phyloP scores from a whole-genome alignment of 2,113 vertebrate genomes.

The Hyla sarda region DNA sequence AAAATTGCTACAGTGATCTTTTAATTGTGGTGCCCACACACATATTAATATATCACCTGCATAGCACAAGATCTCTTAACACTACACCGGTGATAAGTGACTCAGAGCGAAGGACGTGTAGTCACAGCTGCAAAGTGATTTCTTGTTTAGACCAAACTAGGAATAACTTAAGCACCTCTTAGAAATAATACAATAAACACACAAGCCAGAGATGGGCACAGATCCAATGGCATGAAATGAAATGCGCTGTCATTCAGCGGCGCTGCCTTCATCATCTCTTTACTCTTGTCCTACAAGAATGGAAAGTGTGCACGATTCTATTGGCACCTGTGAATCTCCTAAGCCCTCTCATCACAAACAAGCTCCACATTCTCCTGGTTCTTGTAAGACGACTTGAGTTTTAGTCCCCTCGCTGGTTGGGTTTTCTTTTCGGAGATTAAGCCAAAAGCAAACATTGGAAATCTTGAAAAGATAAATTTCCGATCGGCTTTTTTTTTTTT shows the following conservation, averaged over 20 bases:
- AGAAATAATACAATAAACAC: conserved; percentile 69
- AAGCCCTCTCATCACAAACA: conserved; percentile 1
- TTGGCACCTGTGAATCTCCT: conserved; percentile 21
- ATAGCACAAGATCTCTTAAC: conserved; percentile 58
- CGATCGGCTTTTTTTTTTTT: background rate
- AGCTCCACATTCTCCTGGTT: background rate
- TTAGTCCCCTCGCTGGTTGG: background rate
- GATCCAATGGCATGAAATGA: conserved; percentile 67
- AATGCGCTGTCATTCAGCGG: conserved; percentile 66
- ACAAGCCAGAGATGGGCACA: conserved; percentile 67
- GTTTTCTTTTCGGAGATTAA: conserved; percentile 31
- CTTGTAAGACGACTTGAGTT: conserved; percentile 13
- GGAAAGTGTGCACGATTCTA: background rate
- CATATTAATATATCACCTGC: conserved; percentile 57
- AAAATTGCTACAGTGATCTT: background rate
- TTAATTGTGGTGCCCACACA: background rate
- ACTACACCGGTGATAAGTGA: conserved; percentile 63
- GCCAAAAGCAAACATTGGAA: conserved; percentile 9
- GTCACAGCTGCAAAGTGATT: conserved; percentile 67
- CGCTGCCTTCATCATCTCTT: conserved; percentile 60
- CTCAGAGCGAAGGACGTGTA: conserved; percentile 63
- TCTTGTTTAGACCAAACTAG: conserved; percentile 71
- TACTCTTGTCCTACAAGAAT: conserved; percentile 61
- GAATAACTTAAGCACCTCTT: conserved; percentile 70
- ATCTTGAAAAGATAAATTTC: conserved; percentile 39